phyloP scores from a whole-genome alignment of 2,888 invertebrate genomes.

The Hirtodrosophila confusa region DNA sequence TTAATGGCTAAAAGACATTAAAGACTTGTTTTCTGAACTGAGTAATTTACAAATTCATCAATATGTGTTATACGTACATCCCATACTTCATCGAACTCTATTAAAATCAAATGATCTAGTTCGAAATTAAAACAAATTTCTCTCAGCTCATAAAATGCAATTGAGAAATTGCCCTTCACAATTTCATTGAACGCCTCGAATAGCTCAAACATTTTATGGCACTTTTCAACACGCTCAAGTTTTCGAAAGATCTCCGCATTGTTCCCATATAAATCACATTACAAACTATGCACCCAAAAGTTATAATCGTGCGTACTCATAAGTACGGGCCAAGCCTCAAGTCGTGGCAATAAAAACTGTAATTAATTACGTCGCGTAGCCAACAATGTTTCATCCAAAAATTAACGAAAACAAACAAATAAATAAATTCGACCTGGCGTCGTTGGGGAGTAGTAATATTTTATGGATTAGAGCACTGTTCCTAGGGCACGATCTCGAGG shows the following conservation, averaged over 20 bases:
- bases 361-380: conserved; percentile 67
- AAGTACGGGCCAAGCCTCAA: conserved; percentile 51
- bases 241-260: conserved; percentile 29
- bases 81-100: neutral
- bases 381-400: conserved; percentile 46
- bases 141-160: conserved; percentile 70
- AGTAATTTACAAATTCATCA: too few relatives aligned
- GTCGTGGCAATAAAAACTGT: conserved; percentile 73
- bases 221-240: conserved; percentile 45
- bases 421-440: conserved; percentile 60
- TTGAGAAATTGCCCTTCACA: conserved; percentile 71
- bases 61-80: neutral
- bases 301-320: conserved; percentile 29
- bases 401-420: conserved; percentile 63
- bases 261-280: conserved; percentile 74
- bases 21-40: too few relatives aligned
- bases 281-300: conserved; percentile 28
- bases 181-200: conserved; percentile 58
- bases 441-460: conserved; percentile 10
- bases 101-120: conserved; percentile 10
- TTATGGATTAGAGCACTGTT: conserved; percentile 21
- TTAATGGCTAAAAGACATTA: too few relatives aligned
- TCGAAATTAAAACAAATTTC: conserved; percentile 12
- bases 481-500: conserved; percentile 41
- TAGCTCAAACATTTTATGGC: conserved; percentile 71